Percentiles rank a stretch among this genome's conserved stretches.
These are phyloP conservation scores for Tolmerus cingulatus DNA, from an alignment of 2,888 invertebrate genomes.

Conservation along the genomic window DNA sequence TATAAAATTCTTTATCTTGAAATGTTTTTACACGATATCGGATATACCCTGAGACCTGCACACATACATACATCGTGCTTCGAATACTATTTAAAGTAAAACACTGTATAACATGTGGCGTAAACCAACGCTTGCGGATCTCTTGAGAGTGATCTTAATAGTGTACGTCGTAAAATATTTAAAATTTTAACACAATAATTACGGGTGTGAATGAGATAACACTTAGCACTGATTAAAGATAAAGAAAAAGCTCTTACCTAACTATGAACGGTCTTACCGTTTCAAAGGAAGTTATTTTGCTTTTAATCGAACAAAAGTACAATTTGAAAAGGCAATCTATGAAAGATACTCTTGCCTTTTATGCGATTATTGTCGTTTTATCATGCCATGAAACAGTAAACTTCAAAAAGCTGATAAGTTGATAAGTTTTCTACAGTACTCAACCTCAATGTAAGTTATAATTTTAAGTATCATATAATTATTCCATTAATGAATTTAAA, in stretches of 20 bases:
- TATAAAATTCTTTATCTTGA: no score
- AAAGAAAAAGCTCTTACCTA: background rate
- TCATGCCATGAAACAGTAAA: background rate
- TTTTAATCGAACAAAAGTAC: background rate
- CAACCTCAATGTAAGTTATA: background rate
- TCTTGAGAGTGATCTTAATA: background rate
- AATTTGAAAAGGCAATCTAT: background rate
- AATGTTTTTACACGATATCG: background rate
- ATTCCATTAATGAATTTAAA: background rate
- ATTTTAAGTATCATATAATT: background rate
- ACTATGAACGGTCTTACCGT: background rate
- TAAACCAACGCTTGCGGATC: no score
- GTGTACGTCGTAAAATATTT: background rate
- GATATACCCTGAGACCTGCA: background rate
- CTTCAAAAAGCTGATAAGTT: background rate
- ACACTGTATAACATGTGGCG: no score
- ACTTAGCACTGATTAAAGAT: background rate
- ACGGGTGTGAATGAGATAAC: background rate
- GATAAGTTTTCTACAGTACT: background rate
- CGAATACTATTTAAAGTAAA: no score
- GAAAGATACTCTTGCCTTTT: background rate
- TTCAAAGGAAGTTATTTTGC: background rate
- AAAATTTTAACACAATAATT: background rate
- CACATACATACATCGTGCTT: background rate
- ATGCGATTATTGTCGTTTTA: background rate